These are phyloP conservation scores for Rotaria sp. DNA, from an alignment of 2,888 invertebrate species.

Conservation along the genomic window DNA sequence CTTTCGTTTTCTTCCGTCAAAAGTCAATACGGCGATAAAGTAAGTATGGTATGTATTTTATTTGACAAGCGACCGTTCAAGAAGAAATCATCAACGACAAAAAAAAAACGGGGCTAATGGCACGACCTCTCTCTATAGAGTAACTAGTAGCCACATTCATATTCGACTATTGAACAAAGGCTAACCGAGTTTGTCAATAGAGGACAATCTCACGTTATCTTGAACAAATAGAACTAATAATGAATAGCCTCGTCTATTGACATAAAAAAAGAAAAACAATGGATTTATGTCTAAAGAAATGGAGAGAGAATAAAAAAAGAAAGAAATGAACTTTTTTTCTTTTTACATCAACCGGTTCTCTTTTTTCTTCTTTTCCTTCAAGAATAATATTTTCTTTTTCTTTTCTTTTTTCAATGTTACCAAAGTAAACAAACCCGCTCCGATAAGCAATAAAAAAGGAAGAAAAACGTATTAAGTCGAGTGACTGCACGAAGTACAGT, in stretches of 20 bases:
- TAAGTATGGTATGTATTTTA: neutral
- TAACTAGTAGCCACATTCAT: neutral
- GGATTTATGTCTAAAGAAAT: neutral
- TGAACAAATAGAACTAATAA: conserved; percentile 19
- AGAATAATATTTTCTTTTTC: too few relatives aligned
- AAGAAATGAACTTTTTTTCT: neutral
- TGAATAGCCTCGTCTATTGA: neutral
- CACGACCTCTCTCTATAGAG: neutral
- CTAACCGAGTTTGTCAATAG: conserved; percentile 12
- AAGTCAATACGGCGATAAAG: neutral
- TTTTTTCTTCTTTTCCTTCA: too few relatives aligned
- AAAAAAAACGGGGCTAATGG: neutral
- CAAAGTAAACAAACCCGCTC: too few relatives aligned
- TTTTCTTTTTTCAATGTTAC: too few relatives aligned
- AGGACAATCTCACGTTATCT: neutral
- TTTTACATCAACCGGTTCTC: too few relatives aligned
- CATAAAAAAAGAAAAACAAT: neutral
- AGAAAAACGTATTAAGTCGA: too few relatives aligned
- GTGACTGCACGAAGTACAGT: too few relatives aligned
- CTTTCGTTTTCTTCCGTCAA: conserved; percentile 14
- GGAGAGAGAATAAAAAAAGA: neutral
- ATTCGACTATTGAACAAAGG: neutral
- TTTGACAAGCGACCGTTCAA: neutral
- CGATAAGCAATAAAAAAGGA: neutral
- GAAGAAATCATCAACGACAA: neutral